Base-by-base conservation (phyloP, 1,140 invertebrate species). In the Bombus affinis region DNA sequence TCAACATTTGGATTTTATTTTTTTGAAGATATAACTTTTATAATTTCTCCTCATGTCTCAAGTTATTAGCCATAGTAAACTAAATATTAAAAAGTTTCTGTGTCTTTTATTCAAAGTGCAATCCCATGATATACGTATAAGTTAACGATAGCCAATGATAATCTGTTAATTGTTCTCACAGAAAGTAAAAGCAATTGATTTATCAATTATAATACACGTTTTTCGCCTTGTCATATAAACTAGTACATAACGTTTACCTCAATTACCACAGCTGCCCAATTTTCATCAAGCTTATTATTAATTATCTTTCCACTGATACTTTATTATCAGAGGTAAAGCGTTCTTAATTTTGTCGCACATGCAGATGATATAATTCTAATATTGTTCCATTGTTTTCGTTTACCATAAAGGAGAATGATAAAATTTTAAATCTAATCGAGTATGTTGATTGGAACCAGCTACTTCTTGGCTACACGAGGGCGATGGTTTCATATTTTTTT, bases 401-500 rank as follows among this genome's bases (percentile, higher is more conserved):
- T 95, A 95, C 95, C 95, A 95, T 65, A 95, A 89, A 68, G 95
- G 94, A 0, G 94, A 95, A 68, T 95, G 94, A 79, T 95, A 95
- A 89, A 95, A 95, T 87, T 95, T 95, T 4, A 95, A 91, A 90
- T 95, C 94, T 32, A 95, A 86, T 80, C 95, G 94, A 47, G 88
- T 92, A 37, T 90, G 87, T 77, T 93, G 92, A 86, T 91, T 87
- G 78, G 81, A 89, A 37, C 89, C 89, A 35, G 86, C 76, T 28
- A 94, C 91, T 91, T 95, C 94, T 84, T 94, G 94, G 57, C 86
- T 90, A 81, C 93, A 94, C 1, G 93, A 93, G 0, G 94, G 94
- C 1, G 93, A 93, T 3, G 92, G 86, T 88, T 94, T 93, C 9
- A 93, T 83, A 53, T 85, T 90, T 44, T 86, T 91, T 15, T 92